phyloP scores from a whole-genome alignment of 2,797 vertebrate genomes.

The Eulemur albifrons region DNA sequence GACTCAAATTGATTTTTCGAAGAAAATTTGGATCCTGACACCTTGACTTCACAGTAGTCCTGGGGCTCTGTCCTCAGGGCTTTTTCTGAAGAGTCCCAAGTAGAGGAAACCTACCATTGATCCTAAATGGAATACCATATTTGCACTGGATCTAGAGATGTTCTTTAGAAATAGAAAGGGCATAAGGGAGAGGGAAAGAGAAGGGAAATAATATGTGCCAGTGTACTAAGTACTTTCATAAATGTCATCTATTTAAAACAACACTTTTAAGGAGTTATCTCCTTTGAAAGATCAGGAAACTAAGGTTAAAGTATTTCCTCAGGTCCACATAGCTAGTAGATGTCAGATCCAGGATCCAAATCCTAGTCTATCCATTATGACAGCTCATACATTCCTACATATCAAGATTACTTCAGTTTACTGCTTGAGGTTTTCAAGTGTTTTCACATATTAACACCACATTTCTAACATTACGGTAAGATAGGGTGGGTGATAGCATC shows the following conservation, averaged over 20 bases:
- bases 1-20: slow-evolving; percentile 43
- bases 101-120: not conserved
- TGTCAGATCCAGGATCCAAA: not conserved
- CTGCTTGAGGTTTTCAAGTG: not conserved
- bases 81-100: not conserved
- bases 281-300: slow-evolving; percentile 12
- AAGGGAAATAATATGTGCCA: not conserved
- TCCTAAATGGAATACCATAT: slow-evolving; percentile 22
- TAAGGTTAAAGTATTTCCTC: not conserved
- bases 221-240: not conserved
- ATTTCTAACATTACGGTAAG: not conserved
- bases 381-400: not conserved
- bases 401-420: not conserved
- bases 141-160: not conserved
- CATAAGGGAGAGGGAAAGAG: not conserved
- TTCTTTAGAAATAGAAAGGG: slow-evolving; percentile 43
- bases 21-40: slow-evolving; percentile 46
- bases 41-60: slow-evolving; percentile 39
- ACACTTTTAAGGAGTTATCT: not conserved
- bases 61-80: not conserved
- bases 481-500: not conserved
- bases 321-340: not conserved
- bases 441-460: slow-evolving; percentile 7
- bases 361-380: not conserved
- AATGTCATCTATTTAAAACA: not conserved